Evolutionary conservation across 1,140 invertebrate genomes (phyloP).

Genomic region (Drosophila simulans): DNA sequence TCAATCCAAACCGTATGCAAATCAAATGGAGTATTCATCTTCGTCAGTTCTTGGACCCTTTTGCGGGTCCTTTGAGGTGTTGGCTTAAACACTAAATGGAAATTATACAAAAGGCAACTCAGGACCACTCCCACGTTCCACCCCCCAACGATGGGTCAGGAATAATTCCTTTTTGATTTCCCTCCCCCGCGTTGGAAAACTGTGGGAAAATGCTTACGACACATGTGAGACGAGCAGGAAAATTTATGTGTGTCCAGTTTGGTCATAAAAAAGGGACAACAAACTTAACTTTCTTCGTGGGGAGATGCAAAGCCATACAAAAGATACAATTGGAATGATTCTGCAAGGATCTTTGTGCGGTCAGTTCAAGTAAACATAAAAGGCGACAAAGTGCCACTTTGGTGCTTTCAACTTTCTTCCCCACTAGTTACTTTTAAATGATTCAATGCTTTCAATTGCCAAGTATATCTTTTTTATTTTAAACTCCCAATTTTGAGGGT

Average conservation of each 20-base stretch:
- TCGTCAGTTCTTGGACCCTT: constrained; percentile 60
- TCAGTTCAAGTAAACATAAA: constrained; percentile 75
- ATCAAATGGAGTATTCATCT: constrained; percentile 77
- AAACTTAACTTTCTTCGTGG: constrained; percentile 23
- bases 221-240: constrained; percentile 54
- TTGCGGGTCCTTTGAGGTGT: constrained; percentile 63
- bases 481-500: constrained; percentile 55
- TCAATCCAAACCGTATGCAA: constrained; percentile 61
- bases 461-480: constrained; percentile 33
- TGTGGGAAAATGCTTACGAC: constrained; percentile 49
- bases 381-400: constrained; percentile 81
- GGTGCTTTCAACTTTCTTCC: constrained; percentile 62
- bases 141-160: constrained; percentile 23
- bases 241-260: constrained; percentile 49
- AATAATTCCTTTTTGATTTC: constrained; percentile 68
- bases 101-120: constrained; percentile 59
- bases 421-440: constrained; percentile 66
- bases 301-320: constrained; percentile 51
- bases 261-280: constrained; percentile 61
- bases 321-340: constrained; percentile 35
- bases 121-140: constrained; percentile 20
- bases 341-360: constrained; percentile 49
- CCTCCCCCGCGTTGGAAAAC: constrained; percentile 16
- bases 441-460: constrained; percentile 66
- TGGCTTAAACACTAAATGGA: constrained; percentile 68